Conservation (phyloP, 2,888 invertebrate genomes). For the Hydropsyche betteni region DNA sequence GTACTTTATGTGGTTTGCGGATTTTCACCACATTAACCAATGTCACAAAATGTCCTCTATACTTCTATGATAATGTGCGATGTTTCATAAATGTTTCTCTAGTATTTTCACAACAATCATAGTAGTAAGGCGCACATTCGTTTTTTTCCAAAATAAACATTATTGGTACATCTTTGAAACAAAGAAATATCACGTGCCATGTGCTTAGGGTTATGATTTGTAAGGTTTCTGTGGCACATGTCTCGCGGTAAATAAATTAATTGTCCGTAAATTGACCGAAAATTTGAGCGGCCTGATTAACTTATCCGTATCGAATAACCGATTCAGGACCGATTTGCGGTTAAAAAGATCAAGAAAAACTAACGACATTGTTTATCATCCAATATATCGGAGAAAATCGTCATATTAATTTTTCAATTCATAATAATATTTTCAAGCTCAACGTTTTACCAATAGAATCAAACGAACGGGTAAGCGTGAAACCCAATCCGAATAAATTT, state of each 20-base stretch:
- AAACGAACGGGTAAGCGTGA: neutral
- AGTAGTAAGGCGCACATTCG: neutral
- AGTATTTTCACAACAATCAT: neutral
- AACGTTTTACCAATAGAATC: neutral
- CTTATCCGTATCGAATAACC: slow-evolving; percentile 33
- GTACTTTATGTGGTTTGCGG: slow-evolving; percentile 40
- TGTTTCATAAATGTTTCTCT: neutral
- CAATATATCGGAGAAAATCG: neutral
- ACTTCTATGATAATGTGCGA: neutral
- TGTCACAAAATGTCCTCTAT: slow-evolving; percentile 37
- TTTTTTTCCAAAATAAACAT: neutral
- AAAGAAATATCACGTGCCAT: slow-evolving; percentile 24
- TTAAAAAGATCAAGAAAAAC: slow-evolving; percentile 13
- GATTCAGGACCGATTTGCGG: slow-evolving; percentile 33
- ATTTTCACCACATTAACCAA: slow-evolving; percentile 46
- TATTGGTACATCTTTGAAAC: neutral
- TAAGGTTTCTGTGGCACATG: slow-evolving; percentile 39
- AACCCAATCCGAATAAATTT: neutral
- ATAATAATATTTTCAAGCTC: neutral
- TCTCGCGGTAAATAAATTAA: slow-evolving; percentile 41
- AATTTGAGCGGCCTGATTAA: slow-evolving; percentile 33
- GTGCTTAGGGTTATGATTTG: slow-evolving; percentile 29
- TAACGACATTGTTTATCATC: neutral
- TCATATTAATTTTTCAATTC: slow-evolving; percentile 2
- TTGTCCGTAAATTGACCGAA: slow-evolving; percentile 39